Evolutionary conservation across 2,113 vertebrate species (phyloP), one percentile per base, ranked within the genome.

Genomic region (Microtus ochrogaster): DNA sequence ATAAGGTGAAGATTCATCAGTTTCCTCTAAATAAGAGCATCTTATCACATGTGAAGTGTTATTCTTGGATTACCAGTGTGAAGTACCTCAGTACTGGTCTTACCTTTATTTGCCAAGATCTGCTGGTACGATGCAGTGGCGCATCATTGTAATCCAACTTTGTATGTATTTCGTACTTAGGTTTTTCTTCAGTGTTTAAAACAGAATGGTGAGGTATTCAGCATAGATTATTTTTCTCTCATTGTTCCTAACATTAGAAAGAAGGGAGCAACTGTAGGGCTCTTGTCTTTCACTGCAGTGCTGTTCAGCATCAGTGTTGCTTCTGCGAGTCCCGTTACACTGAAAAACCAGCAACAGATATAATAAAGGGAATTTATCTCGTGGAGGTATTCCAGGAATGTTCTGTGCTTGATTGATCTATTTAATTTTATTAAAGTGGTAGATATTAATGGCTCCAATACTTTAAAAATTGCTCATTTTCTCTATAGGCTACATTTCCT

Each of bases 381-480:
- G 58, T 89, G 66, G 58, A 89, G 58, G 49, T 76, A 70, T 86
- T 94, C 77, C 58, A 84, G 36, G 74, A 55, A 63, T 92, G 78
- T 92, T 91, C 70, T 81, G n/a, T 76, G 55, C 77, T 83, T 84
- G 88, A 79, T 41, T 78, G 47, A 81, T 89, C 73, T 84, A n/a
- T 74, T 89, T 96, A 91, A n/a, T 89, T 95, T 76, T 85, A 68
- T 93, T 81, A 94, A 85, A 70, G 11, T 68, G 70, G 19, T 81
- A 47, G 65, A 9, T 91, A 79, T 85, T 76, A 96, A 92, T 78
- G 85, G 12, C 11, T 52, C 95, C 76, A 85, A 81, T 92, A 13
- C 21, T 82, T 92, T 72, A 74, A 13, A 86, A 92, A 77, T 82
- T 89, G 17, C 6, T 52, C 30, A 76, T 39, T 28, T 89, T 65